A percentile compares a stretch with the other conserved stretches of the same genome.
Conservation (phyloP, 2,888 invertebrate genomes). For the Amblyteles armatorius region DNA sequence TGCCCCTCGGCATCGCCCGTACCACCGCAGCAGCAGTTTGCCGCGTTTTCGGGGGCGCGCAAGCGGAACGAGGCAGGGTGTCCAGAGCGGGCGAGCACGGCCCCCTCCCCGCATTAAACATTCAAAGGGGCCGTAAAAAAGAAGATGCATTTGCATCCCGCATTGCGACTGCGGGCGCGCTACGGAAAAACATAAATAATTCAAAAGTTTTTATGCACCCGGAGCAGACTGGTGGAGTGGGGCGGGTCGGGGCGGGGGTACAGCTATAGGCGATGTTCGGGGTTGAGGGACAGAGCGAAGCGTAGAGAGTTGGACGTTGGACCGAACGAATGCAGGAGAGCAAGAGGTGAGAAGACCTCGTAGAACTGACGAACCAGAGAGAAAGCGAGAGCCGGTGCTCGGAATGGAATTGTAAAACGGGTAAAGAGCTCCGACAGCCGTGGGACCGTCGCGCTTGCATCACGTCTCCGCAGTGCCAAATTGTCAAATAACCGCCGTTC, state of each 20-base stretch:
- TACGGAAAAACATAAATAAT: slow-evolving; percentile 83
- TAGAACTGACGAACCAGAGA: slow-evolving; percentile 47
- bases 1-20: slow-evolving; percentile 48
- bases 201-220: slow-evolving; percentile 81
- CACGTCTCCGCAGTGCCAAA: slow-evolving; percentile 73
- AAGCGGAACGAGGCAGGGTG: slow-evolving; percentile 53
- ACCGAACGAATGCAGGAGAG: slow-evolving; percentile 57
- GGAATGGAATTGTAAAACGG: slow-evolving; percentile 61
- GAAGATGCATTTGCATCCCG: slow-evolving; percentile 82
- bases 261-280: slow-evolving; percentile 41
- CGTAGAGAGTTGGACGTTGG: slow-evolving; percentile 54
- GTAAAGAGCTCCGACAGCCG: slow-evolving; percentile 56
- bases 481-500: slow-evolving; percentile 74
- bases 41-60: slow-evolving; percentile 58
- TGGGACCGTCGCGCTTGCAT: slow-evolving; percentile 61
- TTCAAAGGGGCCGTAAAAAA: slow-evolving; percentile 82
- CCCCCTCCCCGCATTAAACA: slow-evolving; percentile 78
- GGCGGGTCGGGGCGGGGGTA: slow-evolving; percentile 41
- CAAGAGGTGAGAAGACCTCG: slow-evolving; percentile 60
- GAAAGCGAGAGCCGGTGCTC: slow-evolving; percentile 48
- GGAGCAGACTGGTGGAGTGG: slow-evolving; percentile 59
- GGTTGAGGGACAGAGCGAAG: slow-evolving; percentile 41
- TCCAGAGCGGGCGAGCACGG: slow-evolving; percentile 51
- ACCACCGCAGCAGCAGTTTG: slow-evolving; percentile 57
- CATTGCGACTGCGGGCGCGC: slow-evolving; percentile 76